Percentiles rank a stretch among this genome's conserved stretches.
Evolutionary conservation across 1,140 invertebrate species (phyloP).

Genomic region (Batillaria attramentaria): DNA sequence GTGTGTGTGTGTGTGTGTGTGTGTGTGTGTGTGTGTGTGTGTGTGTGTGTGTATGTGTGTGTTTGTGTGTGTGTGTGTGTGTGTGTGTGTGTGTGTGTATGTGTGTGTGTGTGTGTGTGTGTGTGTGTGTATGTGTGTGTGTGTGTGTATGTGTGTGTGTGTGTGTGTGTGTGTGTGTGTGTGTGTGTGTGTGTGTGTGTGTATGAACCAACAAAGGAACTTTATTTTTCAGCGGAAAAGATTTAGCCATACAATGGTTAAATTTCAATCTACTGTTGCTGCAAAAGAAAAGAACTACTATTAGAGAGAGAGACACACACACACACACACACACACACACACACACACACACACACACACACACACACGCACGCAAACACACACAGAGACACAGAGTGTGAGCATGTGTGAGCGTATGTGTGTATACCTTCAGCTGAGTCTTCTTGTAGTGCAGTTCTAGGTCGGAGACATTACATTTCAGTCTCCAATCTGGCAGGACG

Average conservation of each 20-base stretch:
- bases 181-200: background rate
- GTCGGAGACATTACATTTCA: background rate
- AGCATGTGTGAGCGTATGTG: background rate
- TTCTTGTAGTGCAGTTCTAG: slow-evolving; percentile 16
- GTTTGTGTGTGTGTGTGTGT: background rate
- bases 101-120: slow-evolving; percentile 15
- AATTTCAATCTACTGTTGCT: no score
- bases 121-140: slow-evolving; percentile 21
- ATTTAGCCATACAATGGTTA: no score
- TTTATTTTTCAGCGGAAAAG: no score
- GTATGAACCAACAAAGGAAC: no score
- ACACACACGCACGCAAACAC: no score
- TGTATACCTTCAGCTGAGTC: slow-evolving; percentile 14
- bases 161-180: background rate
- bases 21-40: background rate
- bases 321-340: no score
- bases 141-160: slow-evolving; percentile 5
- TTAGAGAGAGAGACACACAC: no score
- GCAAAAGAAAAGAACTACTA: no score
- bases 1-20: background rate
- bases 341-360: no score
- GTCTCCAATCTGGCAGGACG: slow-evolving; percentile 10
- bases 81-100: slow-evolving; percentile 12
- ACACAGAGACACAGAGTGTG: no score
- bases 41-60: background rate